Evolutionary conservation across 2,113 vertebrate species (phyloP), one percentile per base, ranked within the genome.

Genomic region (Protobothrops flavoviridis): DNA sequence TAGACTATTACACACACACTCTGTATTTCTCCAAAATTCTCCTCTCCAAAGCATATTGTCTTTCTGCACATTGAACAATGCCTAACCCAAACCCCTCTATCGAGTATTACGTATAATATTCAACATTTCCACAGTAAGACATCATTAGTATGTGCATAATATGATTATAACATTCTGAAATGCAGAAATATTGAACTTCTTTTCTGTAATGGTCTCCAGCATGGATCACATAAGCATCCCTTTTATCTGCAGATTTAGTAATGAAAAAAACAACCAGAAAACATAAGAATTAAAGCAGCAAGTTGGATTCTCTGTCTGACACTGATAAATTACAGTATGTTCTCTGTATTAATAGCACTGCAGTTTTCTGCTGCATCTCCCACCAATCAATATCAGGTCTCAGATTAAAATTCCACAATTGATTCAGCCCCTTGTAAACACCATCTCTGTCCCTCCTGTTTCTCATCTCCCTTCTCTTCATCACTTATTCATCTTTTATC

Each of bases 341-440:
- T 93, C 96, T 95, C 95, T 29, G 21, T 94, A 94, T 96, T 95
- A 96, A 95, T 93, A 96, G 95, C 95, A 94, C 91, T 61, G 89
- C 95, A n/a, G 92, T 48, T 64, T 57, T 95, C 91, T 24, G 13
- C 53, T 45, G 92, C 96, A 87, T 85, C 95, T 94, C 9, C 0
- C 4, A 86, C 1, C 24, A 92, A 93, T 93, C 94, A 15, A 93
- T 94, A 97, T 50, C 1, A 0, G 43, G 86, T 91, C 90, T 5
- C 48, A 2, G 88, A 15, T 15, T 90, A 24, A 0, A 57, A 92
- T 92, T 3, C 92, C 86, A 45, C 20, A 0, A 52, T 88, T 3
- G 0, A 57, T 91, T 94, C 87, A 93, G 90, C 48, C 91, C 92
- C 53, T 26, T 91, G 6, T 92, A 85, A 39, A 59, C 88, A 87